These are phyloP conservation scores for Neotragus pygmaeus DNA, from an alignment of 2,113 vertebrate genomes.

Conservation along the genomic window DNA sequence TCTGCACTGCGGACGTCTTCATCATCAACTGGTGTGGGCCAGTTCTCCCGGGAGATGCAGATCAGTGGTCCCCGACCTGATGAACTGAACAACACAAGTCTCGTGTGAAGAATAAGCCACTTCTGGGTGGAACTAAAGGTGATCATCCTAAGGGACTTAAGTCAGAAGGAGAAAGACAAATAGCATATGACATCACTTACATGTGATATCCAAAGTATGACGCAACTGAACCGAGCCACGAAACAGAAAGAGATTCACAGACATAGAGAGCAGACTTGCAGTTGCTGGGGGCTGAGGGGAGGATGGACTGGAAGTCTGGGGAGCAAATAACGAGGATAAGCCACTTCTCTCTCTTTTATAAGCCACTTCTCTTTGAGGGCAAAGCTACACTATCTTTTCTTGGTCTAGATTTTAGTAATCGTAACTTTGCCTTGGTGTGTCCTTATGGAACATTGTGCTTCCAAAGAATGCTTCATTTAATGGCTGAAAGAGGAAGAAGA, in stretches of 20 bases:
- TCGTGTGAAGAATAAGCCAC: not conserved
- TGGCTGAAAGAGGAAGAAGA: not conserved
- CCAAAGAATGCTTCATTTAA: not conserved
- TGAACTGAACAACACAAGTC: not conserved
- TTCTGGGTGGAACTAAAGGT: not conserved
- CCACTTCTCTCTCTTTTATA: not conserved
- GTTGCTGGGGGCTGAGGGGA: not conserved
- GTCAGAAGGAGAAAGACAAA: not conserved
- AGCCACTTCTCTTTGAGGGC: not conserved
- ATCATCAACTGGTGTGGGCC: not conserved
- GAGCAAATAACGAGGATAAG: not conserved
- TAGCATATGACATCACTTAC: not conserved
- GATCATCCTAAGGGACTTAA: not conserved
- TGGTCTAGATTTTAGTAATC: not conserved
- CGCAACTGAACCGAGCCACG: rapidly evolving
- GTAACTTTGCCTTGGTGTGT: not conserved
- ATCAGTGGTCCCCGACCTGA: not conserved
- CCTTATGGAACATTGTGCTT: not conserved
- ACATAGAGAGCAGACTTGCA: not conserved
- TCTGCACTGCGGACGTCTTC: not conserved
- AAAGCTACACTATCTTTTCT: not conserved
- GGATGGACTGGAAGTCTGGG: not conserved
- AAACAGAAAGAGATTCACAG: not conserved
- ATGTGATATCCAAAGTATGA: not conserved
- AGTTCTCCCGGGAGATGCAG: not conserved